These are phyloP conservation scores for Delphinus delphis DNA, from an alignment of 2,113 vertebrate genomes.

Conservation along the genomic window DNA sequence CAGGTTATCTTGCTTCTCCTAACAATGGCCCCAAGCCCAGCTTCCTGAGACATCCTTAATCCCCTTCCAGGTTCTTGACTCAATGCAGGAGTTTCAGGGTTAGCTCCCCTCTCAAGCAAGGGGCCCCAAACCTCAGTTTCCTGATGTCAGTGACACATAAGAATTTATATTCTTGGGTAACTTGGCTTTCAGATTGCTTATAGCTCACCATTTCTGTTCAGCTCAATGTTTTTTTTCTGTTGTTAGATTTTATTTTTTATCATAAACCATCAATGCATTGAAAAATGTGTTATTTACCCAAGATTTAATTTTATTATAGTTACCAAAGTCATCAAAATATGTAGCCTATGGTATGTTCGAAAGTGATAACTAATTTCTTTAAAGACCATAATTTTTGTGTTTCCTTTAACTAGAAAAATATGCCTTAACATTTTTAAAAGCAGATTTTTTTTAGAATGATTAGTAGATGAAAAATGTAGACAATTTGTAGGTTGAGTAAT, in stretches of 20 bases:
- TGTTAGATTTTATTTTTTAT: constrained; percentile 29
- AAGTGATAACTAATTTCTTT: neutral
- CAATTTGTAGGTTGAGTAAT: neutral
- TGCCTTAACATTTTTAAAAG: neutral
- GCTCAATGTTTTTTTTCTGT: neutral
- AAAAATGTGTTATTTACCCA: neutral
- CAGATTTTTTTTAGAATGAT: neutral
- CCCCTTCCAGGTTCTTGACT: neutral
- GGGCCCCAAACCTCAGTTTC: neutral
- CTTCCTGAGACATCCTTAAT: neutral
- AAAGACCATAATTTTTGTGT: constrained; percentile 7
- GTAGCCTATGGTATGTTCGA: neutral
- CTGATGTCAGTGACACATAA: neutral
- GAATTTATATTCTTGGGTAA: neutral
- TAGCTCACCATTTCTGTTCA: neutral
- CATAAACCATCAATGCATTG: neutral
- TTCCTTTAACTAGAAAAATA: constrained; percentile 22
- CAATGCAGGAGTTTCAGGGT: neutral
- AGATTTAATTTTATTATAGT: constrained; percentile 27
- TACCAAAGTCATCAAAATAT: neutral
- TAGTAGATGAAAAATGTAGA: constrained; percentile 17
- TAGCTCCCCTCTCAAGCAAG: neutral
- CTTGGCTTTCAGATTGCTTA: neutral
- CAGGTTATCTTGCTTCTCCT: neutral
- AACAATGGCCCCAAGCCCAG: neutral